Percentiles rank a stretch among this genome's conserved stretches.
These are phyloP conservation scores for Atopsyche davidsoni DNA, from an alignment of 1,140 invertebrate genomes.

Conservation along the genomic window DNA sequence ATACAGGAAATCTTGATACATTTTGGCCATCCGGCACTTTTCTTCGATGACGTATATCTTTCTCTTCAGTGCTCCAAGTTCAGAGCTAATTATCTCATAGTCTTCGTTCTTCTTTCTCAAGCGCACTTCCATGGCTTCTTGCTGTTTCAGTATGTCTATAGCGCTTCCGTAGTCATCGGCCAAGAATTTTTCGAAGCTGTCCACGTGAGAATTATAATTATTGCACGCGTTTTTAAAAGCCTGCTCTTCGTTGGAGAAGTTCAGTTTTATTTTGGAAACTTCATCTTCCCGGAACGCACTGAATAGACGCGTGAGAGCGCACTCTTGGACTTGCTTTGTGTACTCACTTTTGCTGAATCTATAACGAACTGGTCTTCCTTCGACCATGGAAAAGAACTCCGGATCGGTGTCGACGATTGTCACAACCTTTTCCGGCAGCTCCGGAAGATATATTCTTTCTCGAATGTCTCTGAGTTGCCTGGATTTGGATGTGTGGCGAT, in stretches of 20 bases:
- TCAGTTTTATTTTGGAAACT: conserved; percentile 53
- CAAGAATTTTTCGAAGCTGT: conserved; percentile 57
- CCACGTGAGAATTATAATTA: conserved; percentile 50
- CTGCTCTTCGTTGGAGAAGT: conserved; percentile 53
- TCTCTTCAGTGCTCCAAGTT: conserved; percentile 47
- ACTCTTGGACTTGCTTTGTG: conserved; percentile 50
- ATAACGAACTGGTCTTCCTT: conserved; percentile 48
- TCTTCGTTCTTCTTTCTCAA: conserved; percentile 48
- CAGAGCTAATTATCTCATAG: conserved; percentile 45
- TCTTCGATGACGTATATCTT: conserved; percentile 57
- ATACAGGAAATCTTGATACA: conserved; percentile 60
- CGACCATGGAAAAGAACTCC: conserved; percentile 53
- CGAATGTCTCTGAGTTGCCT: conserved; percentile 35
- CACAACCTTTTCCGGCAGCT: conserved; percentile 35
- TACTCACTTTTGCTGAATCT: conserved; percentile 50
- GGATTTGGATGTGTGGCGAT: conserved; percentile 9
- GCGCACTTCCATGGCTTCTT: conserved; percentile 44
- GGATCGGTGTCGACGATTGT: conserved; percentile 56
- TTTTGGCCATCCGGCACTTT: conserved; percentile 53
- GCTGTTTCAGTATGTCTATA: conserved; percentile 49
- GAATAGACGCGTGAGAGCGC: conserved; percentile 49
- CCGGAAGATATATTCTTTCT: conserved; percentile 34
- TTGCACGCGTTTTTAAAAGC: conserved; percentile 50
- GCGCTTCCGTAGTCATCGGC: conserved; percentile 55
- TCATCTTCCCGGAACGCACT: conserved; percentile 54